Percentiles rank a stretch among this genome's conserved stretches.
Evolutionary conservation across 2,113 vertebrate species (phyloP).

Genomic region (Herpailurus yagouaroundi): DNA sequence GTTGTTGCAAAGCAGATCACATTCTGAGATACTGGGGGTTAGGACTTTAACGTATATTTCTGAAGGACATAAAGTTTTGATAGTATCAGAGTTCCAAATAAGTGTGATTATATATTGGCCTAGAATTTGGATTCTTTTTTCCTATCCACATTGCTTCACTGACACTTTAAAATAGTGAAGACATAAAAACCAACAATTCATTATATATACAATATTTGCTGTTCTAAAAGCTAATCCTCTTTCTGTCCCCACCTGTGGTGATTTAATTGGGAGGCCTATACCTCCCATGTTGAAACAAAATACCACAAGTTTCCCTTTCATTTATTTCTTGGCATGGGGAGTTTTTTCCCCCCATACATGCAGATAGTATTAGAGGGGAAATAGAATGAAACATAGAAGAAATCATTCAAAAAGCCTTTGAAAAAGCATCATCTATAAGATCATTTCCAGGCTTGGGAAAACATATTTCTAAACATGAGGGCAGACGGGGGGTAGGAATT

Average conservation of each 20-base stretch:
- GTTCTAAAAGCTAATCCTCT: neutral
- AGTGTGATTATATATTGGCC: neutral
- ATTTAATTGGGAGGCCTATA: neutral
- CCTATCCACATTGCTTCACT: neutral
- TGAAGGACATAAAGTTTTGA: neutral
- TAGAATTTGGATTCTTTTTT: neutral
- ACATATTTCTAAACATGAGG: neutral
- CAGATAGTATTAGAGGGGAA: neutral
- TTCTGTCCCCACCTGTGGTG: neutral
- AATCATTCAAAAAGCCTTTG: neutral
- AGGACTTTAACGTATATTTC: neutral
- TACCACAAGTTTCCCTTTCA: neutral
- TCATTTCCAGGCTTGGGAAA: neutral
- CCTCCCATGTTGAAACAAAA: neutral
- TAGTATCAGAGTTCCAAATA: neutral
- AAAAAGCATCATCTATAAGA: neutral
- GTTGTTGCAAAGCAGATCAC: neutral
- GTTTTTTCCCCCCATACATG: rapidly evolving
- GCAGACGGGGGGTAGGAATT: neutral
- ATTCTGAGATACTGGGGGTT: neutral
- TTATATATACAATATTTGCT: neutral
- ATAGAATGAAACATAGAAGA: neutral
- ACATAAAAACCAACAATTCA: neutral
- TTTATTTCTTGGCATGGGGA: neutral
- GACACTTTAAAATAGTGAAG: neutral